Evolutionary conservation across 92 coral and sea anemone species (phyloP), one percentile per base, ranked within the genome.

Genomic region (Porites lobata): DNA sequence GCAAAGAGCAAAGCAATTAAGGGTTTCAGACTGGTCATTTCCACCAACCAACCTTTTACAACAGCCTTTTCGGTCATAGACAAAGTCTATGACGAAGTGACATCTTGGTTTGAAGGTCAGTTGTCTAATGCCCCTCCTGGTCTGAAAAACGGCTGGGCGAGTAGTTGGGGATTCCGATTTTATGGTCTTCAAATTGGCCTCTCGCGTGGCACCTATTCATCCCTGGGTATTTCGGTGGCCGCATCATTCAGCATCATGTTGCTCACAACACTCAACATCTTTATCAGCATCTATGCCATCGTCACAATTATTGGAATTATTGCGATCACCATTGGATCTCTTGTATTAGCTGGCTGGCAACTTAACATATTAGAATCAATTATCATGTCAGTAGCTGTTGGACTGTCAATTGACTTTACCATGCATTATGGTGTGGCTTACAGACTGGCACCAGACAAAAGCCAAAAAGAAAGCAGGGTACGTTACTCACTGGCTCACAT

Each of bases 371-470:
- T 97, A 66, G 99, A 97, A 75, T 97, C 99, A 61, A 95, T 97
- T 47, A 97, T 95, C 71, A 86, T 95, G 89, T 91, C 99, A 38
- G 99, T 97, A 54, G 96, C 99, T 6, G 99, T 97, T 14, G 99
- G 99, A 14, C 81, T 97, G 58, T 97, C 99, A 12, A 96, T 95
- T 78, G 99, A 97, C 85, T 97, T 97, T 85, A 97, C 99, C 17
- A 86, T 97, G 94, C 99, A 97, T 92, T 97, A 97, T 85, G 99
- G 99, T 21, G 98, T 97, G 77, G 99, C 99, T 9, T 97, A 95
- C 83, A 84, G 94, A 68, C 76, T 95, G 50, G 91, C 98, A 72
- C 94, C 96, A 17, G 75, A 86, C 22, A 94, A 90, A 52, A 94
- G 91, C 63, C 75, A 85, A 38, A 87, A 91, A 18, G 80, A 89